phyloP scores from a whole-genome alignment of 2,113 vertebrate genomes.

The Eurypyga helias region DNA sequence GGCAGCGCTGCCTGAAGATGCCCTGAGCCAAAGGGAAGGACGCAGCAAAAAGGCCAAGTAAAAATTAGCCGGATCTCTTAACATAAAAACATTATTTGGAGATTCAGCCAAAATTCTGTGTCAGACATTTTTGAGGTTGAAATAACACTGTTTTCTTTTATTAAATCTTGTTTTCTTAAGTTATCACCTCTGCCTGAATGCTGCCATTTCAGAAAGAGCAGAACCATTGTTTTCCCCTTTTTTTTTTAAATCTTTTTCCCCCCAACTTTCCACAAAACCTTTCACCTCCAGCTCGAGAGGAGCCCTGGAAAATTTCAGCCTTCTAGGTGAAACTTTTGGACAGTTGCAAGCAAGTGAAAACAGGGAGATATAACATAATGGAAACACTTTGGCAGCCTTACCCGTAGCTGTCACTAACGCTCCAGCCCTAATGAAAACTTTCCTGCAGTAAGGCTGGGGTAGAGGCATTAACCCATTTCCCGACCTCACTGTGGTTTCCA shows the following conservation, averaged over 20 bases:
- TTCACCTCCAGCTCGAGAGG: background rate
- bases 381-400: constrained; percentile 49
- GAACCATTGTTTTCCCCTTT: background rate
- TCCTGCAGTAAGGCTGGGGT: constrained; percentile 12
- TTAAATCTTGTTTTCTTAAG: constrained; percentile 6
- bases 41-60: background rate
- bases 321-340: constrained; percentile 64
- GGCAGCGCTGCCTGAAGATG: background rate
- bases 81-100: background rate
- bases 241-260: background rate
- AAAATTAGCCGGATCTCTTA: background rate
- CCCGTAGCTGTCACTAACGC: background rate
- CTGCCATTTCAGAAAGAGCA: background rate
- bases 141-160: background rate
- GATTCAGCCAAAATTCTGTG: background rate
- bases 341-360: constrained; percentile 9
- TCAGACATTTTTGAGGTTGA: background rate
- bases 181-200: background rate
- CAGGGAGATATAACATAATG: constrained; percentile 58
- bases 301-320: constrained; percentile 62
- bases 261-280: background rate
- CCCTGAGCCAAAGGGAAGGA: background rate
- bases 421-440: constrained; percentile 65
- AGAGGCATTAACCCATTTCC: background rate
- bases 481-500: background rate